phyloP scores from a whole-genome alignment of 2,888 invertebrate genomes.

The Allophyes oxyacanthae region DNA sequence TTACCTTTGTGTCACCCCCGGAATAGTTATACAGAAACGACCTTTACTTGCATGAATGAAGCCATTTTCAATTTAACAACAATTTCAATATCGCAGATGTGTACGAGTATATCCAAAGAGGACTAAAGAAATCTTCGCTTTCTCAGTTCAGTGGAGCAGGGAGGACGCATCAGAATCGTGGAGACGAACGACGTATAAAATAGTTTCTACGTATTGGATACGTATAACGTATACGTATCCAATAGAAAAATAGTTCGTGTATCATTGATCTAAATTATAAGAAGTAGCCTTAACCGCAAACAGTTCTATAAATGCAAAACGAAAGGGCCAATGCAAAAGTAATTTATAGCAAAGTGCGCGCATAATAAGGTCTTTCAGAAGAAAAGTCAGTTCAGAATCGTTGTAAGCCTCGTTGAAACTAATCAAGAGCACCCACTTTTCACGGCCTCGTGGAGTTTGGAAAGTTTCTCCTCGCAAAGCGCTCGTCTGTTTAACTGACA shows the following conservation, averaged over 20 bases:
- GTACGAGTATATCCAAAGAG: constrained; percentile 30
- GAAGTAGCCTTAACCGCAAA: constrained; percentile 11
- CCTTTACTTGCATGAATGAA: constrained; percentile 49
- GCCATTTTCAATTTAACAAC: constrained; percentile 57
- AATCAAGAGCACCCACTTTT: constrained; percentile 53
- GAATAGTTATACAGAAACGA: constrained; percentile 34
- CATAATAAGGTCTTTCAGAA: constrained; percentile 37
- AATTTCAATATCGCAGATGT: constrained; percentile 54
- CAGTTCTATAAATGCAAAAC: constrained; percentile 17
- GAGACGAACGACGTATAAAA: constrained; percentile 34
- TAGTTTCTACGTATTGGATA: constrained; percentile 33
- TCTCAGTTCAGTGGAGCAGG: constrained; percentile 49
- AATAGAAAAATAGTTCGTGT: constrained; percentile 31
- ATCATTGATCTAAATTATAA: constrained; percentile 35
- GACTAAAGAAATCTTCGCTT: constrained; percentile 57
- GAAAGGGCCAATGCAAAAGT: constrained; percentile 39
- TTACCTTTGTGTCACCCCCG: constrained; percentile 36
- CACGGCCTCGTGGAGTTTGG: constrained; percentile 38
- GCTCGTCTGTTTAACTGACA: constrained; percentile 43
- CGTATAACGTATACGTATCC: constrained; percentile 28
- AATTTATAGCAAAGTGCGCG: constrained; percentile 40
- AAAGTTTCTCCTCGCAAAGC: constrained; percentile 48
- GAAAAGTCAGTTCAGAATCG: constrained; percentile 36
- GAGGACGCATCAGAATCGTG: constrained; percentile 35
- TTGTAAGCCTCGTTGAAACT: constrained; percentile 49